Base-by-base conservation (phyloP, 2,113 vertebrate genomes). In the rat (Rattus norvegicus) region DNA sequence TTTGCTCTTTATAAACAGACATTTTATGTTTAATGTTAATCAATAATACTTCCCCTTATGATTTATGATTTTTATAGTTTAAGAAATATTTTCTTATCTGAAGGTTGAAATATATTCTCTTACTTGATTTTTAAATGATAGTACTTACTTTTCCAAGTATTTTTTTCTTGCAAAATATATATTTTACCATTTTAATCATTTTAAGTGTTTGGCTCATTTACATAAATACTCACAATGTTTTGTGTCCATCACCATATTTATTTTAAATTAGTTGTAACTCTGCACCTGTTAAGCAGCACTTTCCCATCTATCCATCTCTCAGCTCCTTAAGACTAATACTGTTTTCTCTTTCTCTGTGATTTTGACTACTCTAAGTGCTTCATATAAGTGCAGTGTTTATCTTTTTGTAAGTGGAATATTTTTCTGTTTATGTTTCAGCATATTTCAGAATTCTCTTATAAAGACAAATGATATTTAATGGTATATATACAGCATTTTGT, bases 111-210 rank as follows among this genome's bases (percentile, higher is more conserved):
- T 52, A 59, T 30, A 49, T 14, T 77, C 12, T 94, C 59, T 85
- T 93, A 67, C 28, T n/a, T 91, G 63, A 12, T 84, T 97, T 95
- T 95, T 79, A 85, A 89, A 88, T 47, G 76, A 77, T 94, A 91
- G 16, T 24, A 63, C 39, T 63, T 73, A 77, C 13, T 77, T 49
- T 92, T 73, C 69, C 73, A 20, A 26, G 20, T 24, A 6, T 69
- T 77, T 84, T 43, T 75, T 65, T 47, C 54, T 95, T 88, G 30
- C 73, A 75, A 80, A 90, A 90, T 86, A 67, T 30, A 69, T 2
- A 56, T 56, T 90, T 92, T 86, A 81, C 63, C 20, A 7, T 92
- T 49, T 79, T 89, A 80, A 75, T 11, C 52, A 85, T 63, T 91
- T 70, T 43, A 75, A 75, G 20, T 84, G 2, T 65, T 47, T 19